Conservation (phyloP, 2,113 vertebrate species). For the Vulpes ferrilata region DNA sequence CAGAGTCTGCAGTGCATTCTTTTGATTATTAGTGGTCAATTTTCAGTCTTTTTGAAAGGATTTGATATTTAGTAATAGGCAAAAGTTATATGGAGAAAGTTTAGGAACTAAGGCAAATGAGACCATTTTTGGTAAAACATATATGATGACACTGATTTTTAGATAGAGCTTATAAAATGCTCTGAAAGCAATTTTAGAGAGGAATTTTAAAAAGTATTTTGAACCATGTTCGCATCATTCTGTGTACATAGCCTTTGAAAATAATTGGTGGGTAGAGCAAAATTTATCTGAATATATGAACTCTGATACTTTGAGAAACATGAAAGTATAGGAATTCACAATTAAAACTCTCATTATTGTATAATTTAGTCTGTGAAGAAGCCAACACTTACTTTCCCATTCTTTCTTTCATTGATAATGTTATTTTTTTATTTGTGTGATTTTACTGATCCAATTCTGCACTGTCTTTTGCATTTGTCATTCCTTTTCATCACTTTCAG, state of each 20-base stretch:
- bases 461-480: neutral
- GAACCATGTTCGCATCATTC: neutral
- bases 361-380: neutral
- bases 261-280: neutral
- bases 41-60: neutral
- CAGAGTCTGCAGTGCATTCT: neutral
- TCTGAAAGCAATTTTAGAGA: neutral
- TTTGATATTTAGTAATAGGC: neutral
- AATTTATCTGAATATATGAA: neutral
- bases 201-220: constrained; percentile 27
- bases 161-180: neutral
- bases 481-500: neutral
- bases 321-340: neutral
- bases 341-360: neutral
- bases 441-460: neutral
- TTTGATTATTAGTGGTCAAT: neutral
- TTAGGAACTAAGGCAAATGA: constrained; percentile 43
- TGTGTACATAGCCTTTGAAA: neutral
- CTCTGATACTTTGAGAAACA: constrained; percentile 27
- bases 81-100: constrained; percentile 50
- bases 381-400: neutral
- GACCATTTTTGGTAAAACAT: constrained; percentile 26
- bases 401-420: neutral
- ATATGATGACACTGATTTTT: neutral
- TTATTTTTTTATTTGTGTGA: neutral